Base-by-base conservation (phyloP, 2,888 invertebrate species). In the Ormyrus rosae region DNA sequence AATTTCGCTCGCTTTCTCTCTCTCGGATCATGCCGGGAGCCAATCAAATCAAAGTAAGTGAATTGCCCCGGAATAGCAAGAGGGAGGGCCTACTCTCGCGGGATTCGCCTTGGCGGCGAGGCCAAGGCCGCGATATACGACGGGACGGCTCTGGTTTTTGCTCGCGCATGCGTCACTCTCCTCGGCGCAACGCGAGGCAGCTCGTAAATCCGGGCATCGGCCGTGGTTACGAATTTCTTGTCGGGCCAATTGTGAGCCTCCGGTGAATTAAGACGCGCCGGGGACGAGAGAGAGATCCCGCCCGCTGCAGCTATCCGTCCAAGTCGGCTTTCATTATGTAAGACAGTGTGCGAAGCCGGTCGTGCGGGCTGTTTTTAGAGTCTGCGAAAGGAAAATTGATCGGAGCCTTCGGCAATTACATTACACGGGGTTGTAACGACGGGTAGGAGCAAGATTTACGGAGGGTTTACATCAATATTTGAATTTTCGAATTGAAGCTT, bases 41-140 rank as follows among this genome's bases (percentile, higher is more conserved):
- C 89, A 90, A 90, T 90, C 90, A 90, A 90, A 90, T 90, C 90
- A 90, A 89, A 89, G 89, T 90, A 90, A 90, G 90, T 90, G 89
- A 90, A 90, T 90, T 90, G 89, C 85, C 84, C 78, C 81, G 82
- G 84, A 76, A 50, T 63, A 34, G 50, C 10, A 50, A 11, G 63
- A 50, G 56, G 19, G 73, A 56, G 50, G 71, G 13, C n/a, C 46
- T 19, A 19, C 65, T 75, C 73, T 67, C 75, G 53, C 74, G 71
- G 76, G 81, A 79, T 79, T 81, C 71, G 70, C 64, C 63, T 69
- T 11, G 45, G 50, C 19, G 19, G 19, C 7, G 67, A 58, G 60
- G 74, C 74, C 74, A 65, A 75, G 68, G 68, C 51, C 46, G 53
- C 45, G 58, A 45, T 68, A 3, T 46, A 63, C 9, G 60, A 9